Conservation (phyloP, 2,113 vertebrate genomes). For the Hippocampus abdominalis region DNA sequence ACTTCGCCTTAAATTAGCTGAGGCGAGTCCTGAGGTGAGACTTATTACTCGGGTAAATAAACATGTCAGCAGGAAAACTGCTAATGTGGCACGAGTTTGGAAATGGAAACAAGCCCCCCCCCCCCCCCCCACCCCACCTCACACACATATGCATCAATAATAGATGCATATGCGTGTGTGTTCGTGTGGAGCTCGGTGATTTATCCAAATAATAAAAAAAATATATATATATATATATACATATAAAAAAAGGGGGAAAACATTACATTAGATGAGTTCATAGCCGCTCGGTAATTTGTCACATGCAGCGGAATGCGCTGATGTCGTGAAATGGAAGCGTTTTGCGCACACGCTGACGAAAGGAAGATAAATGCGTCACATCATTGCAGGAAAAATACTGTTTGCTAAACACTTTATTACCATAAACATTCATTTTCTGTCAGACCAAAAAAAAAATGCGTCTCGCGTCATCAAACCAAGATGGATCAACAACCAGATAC, state of each 20-base stretch:
- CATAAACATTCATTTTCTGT: conserved; percentile 52
- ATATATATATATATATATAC: conserved; percentile 7
- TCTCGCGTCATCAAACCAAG: conserved; percentile 26
- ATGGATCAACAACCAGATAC: conserved; percentile 57
- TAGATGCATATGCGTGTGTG: conserved; percentile 23
- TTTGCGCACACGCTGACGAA: conserved; percentile 7
- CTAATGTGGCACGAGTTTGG: conserved; percentile 55
- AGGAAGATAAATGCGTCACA: conserved; percentile 26
- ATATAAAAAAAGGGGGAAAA: conserved; percentile 25
- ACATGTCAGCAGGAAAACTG: conserved; percentile 60
- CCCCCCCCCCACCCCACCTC: not conserved
- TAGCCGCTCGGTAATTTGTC: conserved; percentile 1
- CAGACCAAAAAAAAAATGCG: conserved; percentile 27
- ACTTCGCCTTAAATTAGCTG: conserved; percentile 53
- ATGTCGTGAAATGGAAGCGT: conserved; percentile 9
- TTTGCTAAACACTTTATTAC: conserved; percentile 8
- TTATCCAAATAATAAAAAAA: conserved; percentile 35
- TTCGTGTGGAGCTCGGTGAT: conserved; percentile 25
- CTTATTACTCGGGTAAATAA: conserved; percentile 62
- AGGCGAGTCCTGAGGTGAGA: conserved; percentile 38
- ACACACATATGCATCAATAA: conserved; percentile 7
- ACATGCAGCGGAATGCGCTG: conserved; percentile 9
- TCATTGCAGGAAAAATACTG: conserved; percentile 10
- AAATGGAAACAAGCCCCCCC: conserved; percentile 35
- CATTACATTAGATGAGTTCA: not conserved